These are phyloP conservation scores for Sandelia bainsii DNA, from an alignment of 2,797 vertebrate species.

Conservation along the genomic window DNA sequence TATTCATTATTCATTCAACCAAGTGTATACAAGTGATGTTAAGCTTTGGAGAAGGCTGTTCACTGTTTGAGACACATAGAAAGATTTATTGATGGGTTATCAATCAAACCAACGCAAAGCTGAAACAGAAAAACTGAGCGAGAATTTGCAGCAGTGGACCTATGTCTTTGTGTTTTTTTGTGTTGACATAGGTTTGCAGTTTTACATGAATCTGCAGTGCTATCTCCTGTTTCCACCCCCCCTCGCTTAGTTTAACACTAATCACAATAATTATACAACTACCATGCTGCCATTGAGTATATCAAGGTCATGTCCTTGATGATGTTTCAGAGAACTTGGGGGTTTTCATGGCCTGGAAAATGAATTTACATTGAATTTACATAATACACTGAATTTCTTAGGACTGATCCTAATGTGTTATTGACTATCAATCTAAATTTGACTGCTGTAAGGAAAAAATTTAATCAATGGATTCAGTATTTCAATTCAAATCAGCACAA, in stretches of 20 bases:
- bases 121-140: constrained; percentile 5
- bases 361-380: background rate
- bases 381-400: background rate
- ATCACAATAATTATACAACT: background rate
- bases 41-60: constrained; percentile 49
- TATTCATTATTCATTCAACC: constrained; percentile 80
- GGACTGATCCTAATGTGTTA: no score
- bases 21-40: constrained; percentile 61
- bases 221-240: background rate
- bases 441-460: no score
- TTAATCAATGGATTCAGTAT: no score
- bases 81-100: constrained; percentile 66
- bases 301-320: background rate
- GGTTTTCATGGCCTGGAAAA: background rate
- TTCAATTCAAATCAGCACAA: background rate
- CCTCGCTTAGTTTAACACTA: background rate
- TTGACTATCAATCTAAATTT: no score
- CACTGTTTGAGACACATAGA: constrained; percentile 52
- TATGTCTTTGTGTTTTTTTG: background rate
- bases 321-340: background rate
- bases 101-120: constrained; percentile 51
- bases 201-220: background rate
- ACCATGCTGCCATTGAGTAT: background rate
- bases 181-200: background rate
- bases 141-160: background rate